Percentiles rank a stretch among this genome's conserved stretches.
These are phyloP conservation scores for Anser brachyrhynchus DNA, from an alignment of 2,113 vertebrate species.

Conservation along the genomic window DNA sequence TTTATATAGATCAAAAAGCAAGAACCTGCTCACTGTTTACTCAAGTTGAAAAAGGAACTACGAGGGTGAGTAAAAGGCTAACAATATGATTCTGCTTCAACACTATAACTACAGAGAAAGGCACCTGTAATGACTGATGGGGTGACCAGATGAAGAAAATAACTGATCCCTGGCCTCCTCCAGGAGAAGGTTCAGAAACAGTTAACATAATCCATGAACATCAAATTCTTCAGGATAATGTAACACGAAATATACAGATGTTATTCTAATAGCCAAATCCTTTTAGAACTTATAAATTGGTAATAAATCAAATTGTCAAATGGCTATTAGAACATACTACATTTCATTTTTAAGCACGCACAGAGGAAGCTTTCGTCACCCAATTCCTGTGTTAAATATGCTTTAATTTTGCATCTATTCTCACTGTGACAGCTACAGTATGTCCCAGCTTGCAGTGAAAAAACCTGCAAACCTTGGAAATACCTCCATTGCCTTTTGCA, in stretches of 20 bases:
- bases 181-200: background rate
- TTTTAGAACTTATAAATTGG: background rate
- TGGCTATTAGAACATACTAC: background rate
- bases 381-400: background rate
- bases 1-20: conserved; percentile 51
- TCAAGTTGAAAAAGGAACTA: conserved; percentile 40
- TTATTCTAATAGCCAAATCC: background rate
- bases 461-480: background rate
- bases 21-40: conserved; percentile 36
- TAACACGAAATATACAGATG: background rate
- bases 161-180: background rate
- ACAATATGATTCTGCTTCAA: conserved; percentile 35
- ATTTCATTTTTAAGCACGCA: background rate
- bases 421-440: background rate
- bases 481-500: background rate
- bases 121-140: background rate
- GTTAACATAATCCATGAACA: background rate
- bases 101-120: background rate
- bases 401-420: conserved; percentile 13
- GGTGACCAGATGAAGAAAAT: conserved; percentile 4
- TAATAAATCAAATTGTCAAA: conserved; percentile 14
- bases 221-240: background rate
- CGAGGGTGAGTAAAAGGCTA: conserved; percentile 38
- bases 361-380: background rate
- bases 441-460: background rate